These are phyloP conservation scores for Chascanopsetta lugubris DNA, from an alignment of 2,113 vertebrate species.

Conservation along the genomic window DNA sequence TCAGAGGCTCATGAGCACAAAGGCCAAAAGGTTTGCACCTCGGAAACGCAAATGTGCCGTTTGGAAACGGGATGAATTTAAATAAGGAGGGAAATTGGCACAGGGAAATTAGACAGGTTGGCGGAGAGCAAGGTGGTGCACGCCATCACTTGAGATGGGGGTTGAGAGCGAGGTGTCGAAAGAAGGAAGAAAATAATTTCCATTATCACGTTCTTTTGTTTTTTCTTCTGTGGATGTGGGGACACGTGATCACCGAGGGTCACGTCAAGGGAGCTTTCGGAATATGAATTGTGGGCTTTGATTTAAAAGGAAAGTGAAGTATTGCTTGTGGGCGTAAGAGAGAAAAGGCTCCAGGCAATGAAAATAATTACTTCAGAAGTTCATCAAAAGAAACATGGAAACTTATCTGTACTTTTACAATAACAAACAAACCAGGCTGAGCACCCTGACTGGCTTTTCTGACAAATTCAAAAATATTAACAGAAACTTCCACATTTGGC, in stretches of 20 bases:
- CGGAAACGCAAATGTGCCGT: slow-evolving; percentile 13
- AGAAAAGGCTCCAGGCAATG: too few species aligned
- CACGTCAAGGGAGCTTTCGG: slow-evolving; percentile 1
- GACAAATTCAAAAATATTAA: too few species aligned
- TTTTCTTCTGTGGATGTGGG: background rate
- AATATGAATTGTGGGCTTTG: background rate
- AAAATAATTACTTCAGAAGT: background rate
- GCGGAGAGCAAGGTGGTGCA: background rate
- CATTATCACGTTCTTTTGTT: background rate
- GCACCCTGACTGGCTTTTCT: too few species aligned
- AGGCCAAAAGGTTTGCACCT: slow-evolving; percentile 41
- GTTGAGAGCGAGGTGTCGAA: background rate
- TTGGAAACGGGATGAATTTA: slow-evolving; percentile 44
- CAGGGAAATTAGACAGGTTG: slow-evolving; percentile 4
- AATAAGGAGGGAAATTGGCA: slow-evolving; percentile 24
- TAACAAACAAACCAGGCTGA: too few species aligned
- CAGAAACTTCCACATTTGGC: background rate
- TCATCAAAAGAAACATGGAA: too few species aligned
- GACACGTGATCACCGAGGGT: background rate
- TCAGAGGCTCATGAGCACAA: slow-evolving; percentile 20
- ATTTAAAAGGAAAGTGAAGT: background rate
- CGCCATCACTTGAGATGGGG: background rate
- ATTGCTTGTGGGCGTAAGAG: too few species aligned
- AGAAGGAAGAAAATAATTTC: background rate
- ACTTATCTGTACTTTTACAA: too few species aligned